Percentiles rank a stretch among this genome's conserved stretches.
Evolutionary conservation across 2,888 invertebrate species (phyloP).

Genomic region (Hydraecia micacea): DNA sequence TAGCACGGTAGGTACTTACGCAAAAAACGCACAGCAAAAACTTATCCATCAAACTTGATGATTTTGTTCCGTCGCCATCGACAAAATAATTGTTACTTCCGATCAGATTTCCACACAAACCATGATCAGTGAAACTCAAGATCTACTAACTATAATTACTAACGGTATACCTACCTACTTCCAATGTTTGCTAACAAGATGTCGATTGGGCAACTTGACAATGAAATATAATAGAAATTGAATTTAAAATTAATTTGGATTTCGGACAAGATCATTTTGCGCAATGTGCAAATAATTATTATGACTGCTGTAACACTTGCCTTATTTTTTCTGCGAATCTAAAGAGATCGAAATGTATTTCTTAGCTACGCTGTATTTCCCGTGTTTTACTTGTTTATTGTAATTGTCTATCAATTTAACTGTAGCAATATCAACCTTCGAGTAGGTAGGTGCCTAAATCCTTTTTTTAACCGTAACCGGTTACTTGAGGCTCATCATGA

Average conservation of each 20-base stretch:
- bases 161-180: slow-evolving; percentile 23
- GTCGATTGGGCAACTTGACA: slow-evolving; percentile 47
- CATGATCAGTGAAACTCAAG: slow-evolving; percentile 52
- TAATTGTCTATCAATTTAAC: slow-evolving; percentile 4
- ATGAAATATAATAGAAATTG: slow-evolving; percentile 42
- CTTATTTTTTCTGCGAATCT: not conserved
- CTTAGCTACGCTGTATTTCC: not conserved
- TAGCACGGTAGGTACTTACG: not conserved
- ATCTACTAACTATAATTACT: slow-evolving; percentile 43
- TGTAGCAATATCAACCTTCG: not conserved
- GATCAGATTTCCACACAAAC: slow-evolving; percentile 49
- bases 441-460: not conserved
- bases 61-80: slow-evolving; percentile 21
- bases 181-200: slow-evolving; percentile 50
- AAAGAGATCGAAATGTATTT: not conserved
- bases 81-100: slow-evolving; percentile 36
- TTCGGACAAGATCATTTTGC: slow-evolving; percentile 28
- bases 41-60: slow-evolving; percentile 1
- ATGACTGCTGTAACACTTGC: slow-evolving; percentile 18
- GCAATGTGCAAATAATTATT: slow-evolving; percentile 37
- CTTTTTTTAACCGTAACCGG: not conserved
- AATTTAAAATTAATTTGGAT: slow-evolving; percentile 39
- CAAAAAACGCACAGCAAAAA: slow-evolving; percentile 32
- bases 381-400: not conserved
- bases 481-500: not conserved